phyloP scores from a whole-genome alignment of 2,113 vertebrate species.

The Anoura caudifer region DNA sequence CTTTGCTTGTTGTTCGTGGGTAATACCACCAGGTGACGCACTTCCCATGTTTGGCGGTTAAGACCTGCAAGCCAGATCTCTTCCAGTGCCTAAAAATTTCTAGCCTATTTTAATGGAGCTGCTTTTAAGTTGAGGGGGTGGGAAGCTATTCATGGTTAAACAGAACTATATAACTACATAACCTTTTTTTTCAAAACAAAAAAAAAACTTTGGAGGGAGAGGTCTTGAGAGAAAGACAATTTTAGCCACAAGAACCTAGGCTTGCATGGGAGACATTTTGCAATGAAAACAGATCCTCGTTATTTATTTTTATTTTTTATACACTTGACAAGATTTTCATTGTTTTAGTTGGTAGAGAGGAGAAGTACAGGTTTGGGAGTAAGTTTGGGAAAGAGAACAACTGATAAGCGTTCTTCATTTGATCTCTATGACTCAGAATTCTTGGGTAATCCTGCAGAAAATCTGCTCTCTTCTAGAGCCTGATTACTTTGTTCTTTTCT shows the following conservation, averaged over 20 bases:
- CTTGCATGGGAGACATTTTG: not conserved
- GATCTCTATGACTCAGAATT: not conserved
- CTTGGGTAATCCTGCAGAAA: not conserved
- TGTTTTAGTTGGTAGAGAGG: not conserved
- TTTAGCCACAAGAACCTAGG: not conserved
- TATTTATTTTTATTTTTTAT: not conserved
- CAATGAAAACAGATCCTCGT: not conserved
- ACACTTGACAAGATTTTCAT: not conserved
- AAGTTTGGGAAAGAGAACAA: not conserved
- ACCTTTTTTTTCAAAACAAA: not conserved
- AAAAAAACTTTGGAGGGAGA: not conserved
- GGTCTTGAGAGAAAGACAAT: slow-evolving; percentile 1
- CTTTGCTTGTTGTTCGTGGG: not conserved
- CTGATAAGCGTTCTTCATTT: not conserved
- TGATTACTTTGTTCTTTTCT: not conserved
- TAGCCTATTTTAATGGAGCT: slow-evolving; percentile 3
- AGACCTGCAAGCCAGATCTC: not conserved
- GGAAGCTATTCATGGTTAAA: slow-evolving; percentile 19
- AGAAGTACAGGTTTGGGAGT: not conserved
- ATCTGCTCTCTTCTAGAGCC: not conserved
- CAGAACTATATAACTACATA: not conserved
- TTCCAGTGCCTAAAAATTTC: not conserved
- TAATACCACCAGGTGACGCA: not conserved
- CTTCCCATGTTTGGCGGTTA: not conserved
- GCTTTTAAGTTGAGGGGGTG: slow-evolving; percentile 12